phyloP scores from a whole-genome alignment of 1,140 invertebrate genomes.

The Aphelenchoides besseyi region DNA sequence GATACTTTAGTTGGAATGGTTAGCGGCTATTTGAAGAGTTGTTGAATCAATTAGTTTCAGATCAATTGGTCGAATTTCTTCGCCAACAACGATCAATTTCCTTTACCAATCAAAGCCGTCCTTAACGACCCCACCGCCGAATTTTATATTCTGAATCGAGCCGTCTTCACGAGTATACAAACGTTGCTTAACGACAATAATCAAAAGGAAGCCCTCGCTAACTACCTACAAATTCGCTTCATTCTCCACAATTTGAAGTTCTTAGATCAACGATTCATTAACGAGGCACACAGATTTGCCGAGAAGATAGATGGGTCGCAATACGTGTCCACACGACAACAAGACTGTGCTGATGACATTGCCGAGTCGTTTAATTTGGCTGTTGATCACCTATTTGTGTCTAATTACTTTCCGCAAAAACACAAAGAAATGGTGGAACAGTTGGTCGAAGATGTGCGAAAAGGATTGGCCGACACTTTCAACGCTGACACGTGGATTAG shows the following conservation, averaged over 20 bases:
- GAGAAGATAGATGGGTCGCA: not conserved
- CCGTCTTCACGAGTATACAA: not conserved
- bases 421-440: not conserved
- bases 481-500: not conserved
- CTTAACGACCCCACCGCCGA: not conserved
- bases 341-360: slow-evolving; percentile 9
- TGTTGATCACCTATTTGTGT: not conserved
- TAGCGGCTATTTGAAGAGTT: too few species aligned
- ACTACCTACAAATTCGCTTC: not conserved
- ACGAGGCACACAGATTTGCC: not conserved
- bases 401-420: not conserved
- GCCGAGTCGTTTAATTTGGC: not conserved
- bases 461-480: not conserved
- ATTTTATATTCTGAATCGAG: not conserved
- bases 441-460: not conserved
- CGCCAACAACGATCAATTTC: not conserved
- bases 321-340: not conserved
- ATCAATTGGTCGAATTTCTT: not conserved
- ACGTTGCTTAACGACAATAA: not conserved
- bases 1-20: not conserved
- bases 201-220: not conserved
- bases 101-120: not conserved
- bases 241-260: not conserved
- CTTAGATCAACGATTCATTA: not conserved
- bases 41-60: not conserved